Percentiles rank a stretch among this genome's conserved stretches.
Conservation (phyloP, 2,888 invertebrate species). For the Amiota minor region DNA sequence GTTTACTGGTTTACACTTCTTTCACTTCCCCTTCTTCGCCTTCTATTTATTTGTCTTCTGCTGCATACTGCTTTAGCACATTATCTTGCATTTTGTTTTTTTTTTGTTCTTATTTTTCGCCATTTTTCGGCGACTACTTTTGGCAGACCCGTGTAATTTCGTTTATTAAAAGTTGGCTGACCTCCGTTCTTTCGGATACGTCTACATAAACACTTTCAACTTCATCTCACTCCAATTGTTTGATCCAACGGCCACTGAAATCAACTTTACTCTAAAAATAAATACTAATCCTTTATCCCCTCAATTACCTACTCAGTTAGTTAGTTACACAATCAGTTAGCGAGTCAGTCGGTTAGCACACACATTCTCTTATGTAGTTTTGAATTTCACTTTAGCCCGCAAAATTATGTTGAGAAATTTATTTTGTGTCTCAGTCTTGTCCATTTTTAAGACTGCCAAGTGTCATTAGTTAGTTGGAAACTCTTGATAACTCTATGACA, state of each 20-base stretch:
- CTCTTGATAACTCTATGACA: slow-evolving; percentile 58
- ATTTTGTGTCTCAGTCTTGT: not conserved
- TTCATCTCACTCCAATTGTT: slow-evolving; percentile 40
- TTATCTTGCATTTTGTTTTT: not conserved
- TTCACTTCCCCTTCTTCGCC: no score
- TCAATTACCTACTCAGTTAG: slow-evolving; percentile 18
- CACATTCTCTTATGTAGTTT: not conserved
- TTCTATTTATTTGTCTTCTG: no score
- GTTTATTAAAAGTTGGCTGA: slow-evolving; percentile 66
- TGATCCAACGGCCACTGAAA: slow-evolving; percentile 51
- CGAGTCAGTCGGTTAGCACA: slow-evolving; percentile 38
- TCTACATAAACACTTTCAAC: not conserved
- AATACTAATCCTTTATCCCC: not conserved
- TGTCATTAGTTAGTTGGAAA: slow-evolving; percentile 51
- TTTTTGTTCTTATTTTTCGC: not conserved
- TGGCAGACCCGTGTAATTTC: slow-evolving; percentile 57
- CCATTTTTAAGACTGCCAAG: slow-evolving; percentile 15
- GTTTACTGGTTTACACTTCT: no score
- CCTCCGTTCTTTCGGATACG: slow-evolving; percentile 34
- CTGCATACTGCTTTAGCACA: no score
- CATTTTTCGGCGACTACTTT: slow-evolving; percentile 27
- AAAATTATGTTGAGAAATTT: slow-evolving; percentile 1
- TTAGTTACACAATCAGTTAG: slow-evolving; percentile 48
- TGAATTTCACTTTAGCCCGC: not conserved
- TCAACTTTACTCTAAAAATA: not conserved